Base-by-base conservation (phyloP, 2,888 invertebrate species). In the Drosophila flavopinicola region DNA sequence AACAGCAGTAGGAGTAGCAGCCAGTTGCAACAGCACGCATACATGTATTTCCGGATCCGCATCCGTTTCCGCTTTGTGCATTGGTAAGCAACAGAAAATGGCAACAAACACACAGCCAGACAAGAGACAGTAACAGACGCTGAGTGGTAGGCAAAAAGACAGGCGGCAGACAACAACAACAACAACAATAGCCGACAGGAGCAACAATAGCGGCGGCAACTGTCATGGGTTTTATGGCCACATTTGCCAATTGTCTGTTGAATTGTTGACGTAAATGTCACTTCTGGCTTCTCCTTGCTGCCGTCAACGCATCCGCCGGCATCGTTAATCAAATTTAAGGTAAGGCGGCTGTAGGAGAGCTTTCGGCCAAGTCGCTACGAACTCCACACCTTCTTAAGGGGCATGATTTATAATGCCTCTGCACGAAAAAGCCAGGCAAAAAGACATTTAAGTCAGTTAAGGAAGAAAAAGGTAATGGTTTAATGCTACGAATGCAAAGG, bases 181-280 rank as follows among this genome's bases (percentile, higher is more conserved):
- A 47, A 39, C 25, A 56, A 15, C 4, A 37, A 53, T 47, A 68
- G 29, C 5, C n/a, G 0, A 42, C 6, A 37, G 25, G 17, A 11
- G 27, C 41, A 33, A 54, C 32, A 13, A 13, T 20, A 20, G 57
- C 51, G 65, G 47, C 33, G 47, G 54, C 74, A 78, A 84, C 85
- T 84, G 88, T 78, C 88, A 82, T 58, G 72, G 82, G 71, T 72
- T 85, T 85, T 84, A 88, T 86, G 79, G 85, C 79, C 88, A 84
- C 88, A 86, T 88, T 85, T 85, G 87, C 78, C 85, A 88, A 88
- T 85, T 88, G 88, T 88, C 88, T 86, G 85, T 76, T 82, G 88
- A 88, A 85, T 85, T 86, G 82, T 84, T 82, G 82, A 82, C 85
- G 78, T 73, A 70, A 70, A 75, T 78, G 82, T 85, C 85, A 78